Conservation (phyloP, 2,888 invertebrate genomes). For the Noctua comes region DNA sequence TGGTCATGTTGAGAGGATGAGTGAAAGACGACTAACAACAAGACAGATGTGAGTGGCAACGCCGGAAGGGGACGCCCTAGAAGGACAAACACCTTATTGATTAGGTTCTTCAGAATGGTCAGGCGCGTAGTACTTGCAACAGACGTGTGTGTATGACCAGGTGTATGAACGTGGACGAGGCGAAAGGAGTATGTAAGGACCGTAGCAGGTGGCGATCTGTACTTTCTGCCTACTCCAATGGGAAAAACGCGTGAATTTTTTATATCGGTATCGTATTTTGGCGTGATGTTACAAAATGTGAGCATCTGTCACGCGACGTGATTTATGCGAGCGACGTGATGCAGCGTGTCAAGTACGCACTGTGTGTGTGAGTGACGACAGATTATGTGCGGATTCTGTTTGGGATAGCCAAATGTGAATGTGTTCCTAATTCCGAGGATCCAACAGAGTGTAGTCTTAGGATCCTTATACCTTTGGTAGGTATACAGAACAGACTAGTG, state of each 20-base stretch:
- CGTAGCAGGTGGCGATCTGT: neutral
- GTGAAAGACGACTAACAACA: neutral
- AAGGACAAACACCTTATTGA: neutral
- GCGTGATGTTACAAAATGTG: constrained; percentile 49
- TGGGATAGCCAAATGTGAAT: constrained; percentile 11
- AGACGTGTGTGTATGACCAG: no score
- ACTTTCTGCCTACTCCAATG: neutral
- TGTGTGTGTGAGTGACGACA: constrained; percentile 26
- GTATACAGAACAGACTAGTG: neutral
- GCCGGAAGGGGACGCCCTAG: neutral
- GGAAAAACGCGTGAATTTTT: neutral
- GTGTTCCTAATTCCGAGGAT: neutral
- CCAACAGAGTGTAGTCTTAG: neutral
- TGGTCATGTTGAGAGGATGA: neutral
- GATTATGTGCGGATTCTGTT: constrained; percentile 38
- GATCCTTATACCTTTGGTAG: neutral
- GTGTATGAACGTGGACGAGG: no score
- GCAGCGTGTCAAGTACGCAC: constrained; percentile 44
- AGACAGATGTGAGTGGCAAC: neutral
- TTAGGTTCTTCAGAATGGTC: neutral
- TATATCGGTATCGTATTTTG: constrained; percentile 29
- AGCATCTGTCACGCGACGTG: constrained; percentile 40
- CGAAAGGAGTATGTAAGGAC: neutral
- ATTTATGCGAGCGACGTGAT: constrained; percentile 47
- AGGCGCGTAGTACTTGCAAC: neutral